phyloP scores from a whole-genome alignment of 2,888 invertebrate genomes.

The Cordilura impudica region DNA sequence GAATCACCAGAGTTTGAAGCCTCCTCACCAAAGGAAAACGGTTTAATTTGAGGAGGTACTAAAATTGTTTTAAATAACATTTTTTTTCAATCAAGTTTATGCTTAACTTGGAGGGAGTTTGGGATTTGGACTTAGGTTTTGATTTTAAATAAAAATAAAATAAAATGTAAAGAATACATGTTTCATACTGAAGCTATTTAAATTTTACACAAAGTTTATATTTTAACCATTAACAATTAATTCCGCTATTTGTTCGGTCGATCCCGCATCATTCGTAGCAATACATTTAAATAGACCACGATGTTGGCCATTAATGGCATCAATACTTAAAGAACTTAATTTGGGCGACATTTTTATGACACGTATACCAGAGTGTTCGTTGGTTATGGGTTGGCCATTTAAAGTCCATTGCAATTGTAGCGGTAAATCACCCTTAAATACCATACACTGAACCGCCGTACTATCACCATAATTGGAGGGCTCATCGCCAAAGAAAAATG shows the following conservation, averaged over 20 bases:
- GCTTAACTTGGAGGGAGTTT: neutral
- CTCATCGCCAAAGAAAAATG: slow-evolving; percentile 87
- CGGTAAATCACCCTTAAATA: slow-evolving; percentile 88
- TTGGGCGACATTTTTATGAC: slow-evolving; percentile 82
- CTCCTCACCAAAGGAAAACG: slow-evolving; percentile 86
- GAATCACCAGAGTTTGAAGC: slow-evolving; percentile 86
- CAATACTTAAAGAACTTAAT: slow-evolving; percentile 85
- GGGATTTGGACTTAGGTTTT: neutral
- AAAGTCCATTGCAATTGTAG: slow-evolving; percentile 87
- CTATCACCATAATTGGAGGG: slow-evolving; percentile 88
- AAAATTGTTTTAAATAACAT: slow-evolving; percentile 5
- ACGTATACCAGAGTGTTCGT: slow-evolving; percentile 80
- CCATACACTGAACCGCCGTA: slow-evolving; percentile 86
- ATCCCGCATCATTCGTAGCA: slow-evolving; percentile 84
- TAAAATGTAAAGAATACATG: slow-evolving; percentile 14
- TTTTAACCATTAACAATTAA: slow-evolving; percentile 84
- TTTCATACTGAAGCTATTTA: neutral
- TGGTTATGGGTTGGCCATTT: slow-evolving; percentile 81
- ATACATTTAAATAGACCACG: slow-evolving; percentile 87
- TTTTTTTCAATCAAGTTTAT: slow-evolving; percentile 1
- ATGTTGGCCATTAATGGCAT: slow-evolving; percentile 85
- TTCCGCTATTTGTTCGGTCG: slow-evolving; percentile 82
- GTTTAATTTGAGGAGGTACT: slow-evolving; percentile 84
- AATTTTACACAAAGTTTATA: neutral
- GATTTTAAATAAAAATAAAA: slow-evolving; percentile 14